Percentiles rank a stretch among this genome's conserved stretches.
Conservation (phyloP, 1,140 invertebrate species). For the Dolichoris vasculosae region DNA sequence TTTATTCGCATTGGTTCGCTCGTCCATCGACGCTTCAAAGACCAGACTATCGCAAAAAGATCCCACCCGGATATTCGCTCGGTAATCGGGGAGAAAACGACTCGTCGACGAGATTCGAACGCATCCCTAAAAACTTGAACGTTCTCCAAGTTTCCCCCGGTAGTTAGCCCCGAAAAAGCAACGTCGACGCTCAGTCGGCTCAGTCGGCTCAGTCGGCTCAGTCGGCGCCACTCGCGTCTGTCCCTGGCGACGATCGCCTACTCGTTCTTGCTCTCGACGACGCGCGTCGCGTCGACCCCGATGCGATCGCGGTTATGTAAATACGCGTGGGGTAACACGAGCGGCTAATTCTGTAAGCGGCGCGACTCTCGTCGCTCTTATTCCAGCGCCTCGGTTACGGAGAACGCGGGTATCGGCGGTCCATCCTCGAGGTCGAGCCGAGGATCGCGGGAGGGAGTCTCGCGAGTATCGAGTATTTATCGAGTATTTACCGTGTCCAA, state of each 20-base stretch:
- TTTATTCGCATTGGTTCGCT: too few species aligned
- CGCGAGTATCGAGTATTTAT: neutral
- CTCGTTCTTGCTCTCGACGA: neutral
- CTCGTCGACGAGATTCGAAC: too few species aligned
- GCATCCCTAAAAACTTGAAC: too few species aligned
- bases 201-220: too few species aligned
- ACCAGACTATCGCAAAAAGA: too few species aligned
- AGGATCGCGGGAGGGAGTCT: too few species aligned
- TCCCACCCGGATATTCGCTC: too few species aligned
- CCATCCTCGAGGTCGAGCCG: too few species aligned
- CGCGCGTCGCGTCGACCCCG: neutral
- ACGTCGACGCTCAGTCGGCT: neutral
- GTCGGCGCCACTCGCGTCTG: too few species aligned
- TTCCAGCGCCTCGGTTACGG: neutral
- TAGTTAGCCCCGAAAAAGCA: neutral
- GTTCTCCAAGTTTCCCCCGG: too few species aligned
- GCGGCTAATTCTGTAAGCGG: slow-evolving; percentile 6
- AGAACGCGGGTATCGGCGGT: neutral
- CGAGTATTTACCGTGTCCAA: neutral
- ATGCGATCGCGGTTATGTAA: slow-evolving; percentile 39
- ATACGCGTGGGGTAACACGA: neutral
- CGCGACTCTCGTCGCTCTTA: neutral
- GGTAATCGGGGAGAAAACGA: too few species aligned
- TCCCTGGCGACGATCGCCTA: neutral
- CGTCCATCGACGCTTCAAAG: too few species aligned